These are phyloP conservation scores for Heptranchias perlo DNA, from an alignment of 2,113 vertebrate species.

Conservation along the genomic window DNA sequence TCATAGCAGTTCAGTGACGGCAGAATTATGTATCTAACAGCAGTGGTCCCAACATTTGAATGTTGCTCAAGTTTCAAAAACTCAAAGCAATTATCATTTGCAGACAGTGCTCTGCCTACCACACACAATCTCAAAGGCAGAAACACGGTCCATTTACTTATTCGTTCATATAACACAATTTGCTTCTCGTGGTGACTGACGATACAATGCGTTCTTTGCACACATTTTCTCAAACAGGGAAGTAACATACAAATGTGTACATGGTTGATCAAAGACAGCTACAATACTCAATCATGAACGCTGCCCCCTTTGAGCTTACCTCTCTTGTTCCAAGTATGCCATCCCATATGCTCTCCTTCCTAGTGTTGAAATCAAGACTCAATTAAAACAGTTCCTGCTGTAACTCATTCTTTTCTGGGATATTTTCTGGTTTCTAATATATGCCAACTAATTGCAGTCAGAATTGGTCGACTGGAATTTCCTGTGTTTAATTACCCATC, in stretches of 20 bases:
- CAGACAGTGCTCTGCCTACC: neutral
- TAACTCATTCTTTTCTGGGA: no score
- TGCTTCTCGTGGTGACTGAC: neutral
- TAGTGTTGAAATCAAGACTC: no score
- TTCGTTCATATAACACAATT: neutral
- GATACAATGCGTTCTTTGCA: neutral
- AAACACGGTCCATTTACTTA: neutral
- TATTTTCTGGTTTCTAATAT: no score
- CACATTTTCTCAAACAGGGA: neutral
- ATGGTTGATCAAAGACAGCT: neutral
- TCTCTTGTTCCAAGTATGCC: no score
- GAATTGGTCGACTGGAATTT: neutral
- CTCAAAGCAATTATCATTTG: neutral
- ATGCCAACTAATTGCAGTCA: neutral
- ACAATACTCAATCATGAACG: neutral
- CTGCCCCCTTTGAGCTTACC: no score
- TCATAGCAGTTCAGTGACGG: neutral
- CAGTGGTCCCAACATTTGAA: neutral
- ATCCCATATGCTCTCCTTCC: no score
- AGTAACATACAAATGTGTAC: neutral
- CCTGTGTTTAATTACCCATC: neutral
- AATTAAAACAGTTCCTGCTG: no score
- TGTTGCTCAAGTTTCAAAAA: neutral
- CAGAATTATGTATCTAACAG: neutral
- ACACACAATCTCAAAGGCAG: neutral